These are phyloP conservation scores for Danio albolineatus DNA, from an alignment of 2,797 vertebrate genomes.

Conservation along the genomic window DNA sequence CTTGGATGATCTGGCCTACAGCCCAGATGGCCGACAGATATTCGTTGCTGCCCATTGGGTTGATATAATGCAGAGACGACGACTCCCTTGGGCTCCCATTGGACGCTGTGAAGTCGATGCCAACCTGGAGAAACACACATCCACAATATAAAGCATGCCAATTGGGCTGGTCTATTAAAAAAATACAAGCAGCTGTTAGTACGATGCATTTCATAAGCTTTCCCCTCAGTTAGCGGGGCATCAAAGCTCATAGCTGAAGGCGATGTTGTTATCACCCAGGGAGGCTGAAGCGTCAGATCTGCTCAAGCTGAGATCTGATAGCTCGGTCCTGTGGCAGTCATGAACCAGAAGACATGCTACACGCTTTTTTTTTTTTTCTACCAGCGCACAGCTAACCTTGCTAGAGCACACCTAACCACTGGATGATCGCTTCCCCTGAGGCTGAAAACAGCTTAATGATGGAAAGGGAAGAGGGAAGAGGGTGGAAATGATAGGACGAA, in stretches of 20 bases:
- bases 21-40: constrained; percentile 96
- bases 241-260: constrained; percentile 49
- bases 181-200: constrained; percentile 45
- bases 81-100: constrained; percentile 94
- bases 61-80: constrained; percentile 96
- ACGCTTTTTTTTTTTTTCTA: constrained; percentile 17
- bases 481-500: constrained; percentile 43
- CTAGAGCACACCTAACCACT: constrained; percentile 23
- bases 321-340: constrained; percentile 65
- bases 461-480: constrained; percentile 26
- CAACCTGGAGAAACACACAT: constrained; percentile 81
- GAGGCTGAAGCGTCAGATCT: constrained; percentile 45
- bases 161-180: constrained; percentile 9
- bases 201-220: constrained; percentile 32
- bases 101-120: constrained; percentile 98
- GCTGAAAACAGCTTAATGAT: constrained; percentile 22
- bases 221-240: constrained; percentile 34
- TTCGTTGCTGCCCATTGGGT: constrained; percentile 95
- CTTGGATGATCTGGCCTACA: constrained; percentile 98
- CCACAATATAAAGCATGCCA: constrained; percentile 1
- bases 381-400: constrained; percentile 44
- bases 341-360: constrained; percentile 19
- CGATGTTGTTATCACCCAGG: constrained; percentile 42
- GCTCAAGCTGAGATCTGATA: constrained; percentile 71
- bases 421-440: constrained; percentile 5